Base-by-base conservation (phyloP, 2,797 vertebrate genomes). In the Sebastes jordani region DNA sequence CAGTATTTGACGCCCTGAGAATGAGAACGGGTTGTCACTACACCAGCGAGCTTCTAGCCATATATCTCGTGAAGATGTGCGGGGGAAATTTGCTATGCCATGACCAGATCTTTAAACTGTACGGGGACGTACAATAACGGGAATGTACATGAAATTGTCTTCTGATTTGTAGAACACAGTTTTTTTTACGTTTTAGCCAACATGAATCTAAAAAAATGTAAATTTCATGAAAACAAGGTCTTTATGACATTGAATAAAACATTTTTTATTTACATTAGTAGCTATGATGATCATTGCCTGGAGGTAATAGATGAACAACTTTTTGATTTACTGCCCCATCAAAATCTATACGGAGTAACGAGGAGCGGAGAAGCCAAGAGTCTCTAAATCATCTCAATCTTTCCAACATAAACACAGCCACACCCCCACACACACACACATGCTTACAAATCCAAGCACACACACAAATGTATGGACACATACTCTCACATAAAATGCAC, bases 401-500 rank as follows among this genome's bases (percentile, higher is more conserved):
- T 78, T 80, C 63, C 76, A 80, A 58, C 49, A 46, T 69, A 58
- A 87, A 80, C 71, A 79, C 59, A 54, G 9, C 14, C 49, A 36
- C 71, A 63, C 32, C 55, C 27, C 14, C 11, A 4, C 49, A 56
- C n/a, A 75, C 34, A 29, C 34, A 29, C 55, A 42, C 65, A 60
- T 71, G 61, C 56, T 65, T 7, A 20, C 30, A 81, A 49, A 71
- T 34, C 7, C 10, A 36, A 52, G 59, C 23, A 61, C 18, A 38
- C 27, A 80, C n/a, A 25, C 7, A 59, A 52, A 61, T 22, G 62
- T n/a, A 34, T 18, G 70, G 8, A 23, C 30, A 42, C 58, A 49
- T 38, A 71, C 34, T 22, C 66, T 68, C 46, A 74, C 77, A 86
- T 30, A 77, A 78, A 49, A 81, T 71, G 74, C 80, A 81, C 55